Evolutionary conservation across 2,797 vertebrate genomes (phyloP), one percentile per base, ranked within the genome.

Genomic region (Anguilla megastoma): DNA sequence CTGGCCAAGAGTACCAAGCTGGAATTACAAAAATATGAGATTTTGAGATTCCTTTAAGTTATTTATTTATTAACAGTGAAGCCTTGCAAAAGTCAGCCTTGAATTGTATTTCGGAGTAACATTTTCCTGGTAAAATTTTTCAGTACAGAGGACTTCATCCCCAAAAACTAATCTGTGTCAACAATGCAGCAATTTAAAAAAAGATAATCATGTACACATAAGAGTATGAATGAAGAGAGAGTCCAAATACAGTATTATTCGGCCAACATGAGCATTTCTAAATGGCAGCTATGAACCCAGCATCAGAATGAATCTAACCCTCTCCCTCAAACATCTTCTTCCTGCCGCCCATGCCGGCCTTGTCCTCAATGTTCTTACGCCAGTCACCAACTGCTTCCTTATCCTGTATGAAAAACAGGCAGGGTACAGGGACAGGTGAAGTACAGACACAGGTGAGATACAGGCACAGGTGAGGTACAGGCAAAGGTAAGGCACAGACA

Each of bases 291-390:
- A 14, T 30, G 33, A 74, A 3, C 10, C 71, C 71, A 74, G 71
- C 24, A 36, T 36, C 71, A 66, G 63, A 60, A 21, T 16, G 14
- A 4, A 14, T 27, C 85, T 88, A 88, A 79, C 50, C 87, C 84
- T 88, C 87, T 8, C 84, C 16, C 94, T 98, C 97, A 0, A 98
- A 98, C 97, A 97, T 97, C 96, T 97, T 98, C 96, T 97, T 98
- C 83, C 97, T 95, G 93, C 97, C 97, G 88, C 96, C 97, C 97
- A 97, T 98, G 92, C 97, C 97, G 0, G 97, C 96, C 94, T 97
- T 97, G 93, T 97, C 97, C 90, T 98, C 97, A n/a, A 98, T 95
- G 92, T 97, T 98, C 96, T 97, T 97, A 92, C 97, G 95, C 97
- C 97, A 98, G 94, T 97, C 97, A 0, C 97, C 97, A 0, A 97